phyloP scores from a whole-genome alignment of 2,888 invertebrate species.

The Andrena camellia region DNA sequence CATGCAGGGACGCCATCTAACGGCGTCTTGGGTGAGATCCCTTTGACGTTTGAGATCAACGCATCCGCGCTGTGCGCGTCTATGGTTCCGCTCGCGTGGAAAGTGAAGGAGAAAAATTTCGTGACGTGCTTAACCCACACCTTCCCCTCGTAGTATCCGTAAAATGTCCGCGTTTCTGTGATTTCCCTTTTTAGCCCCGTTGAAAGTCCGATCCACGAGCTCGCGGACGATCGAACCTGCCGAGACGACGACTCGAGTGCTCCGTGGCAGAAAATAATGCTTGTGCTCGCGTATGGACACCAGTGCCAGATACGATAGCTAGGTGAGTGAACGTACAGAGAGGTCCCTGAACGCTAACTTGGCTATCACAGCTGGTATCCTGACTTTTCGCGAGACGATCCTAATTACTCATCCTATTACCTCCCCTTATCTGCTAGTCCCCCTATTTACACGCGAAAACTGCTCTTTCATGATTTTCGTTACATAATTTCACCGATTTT shows the following conservation, averaged over 20 bases:
- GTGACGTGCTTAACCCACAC: slow-evolving; percentile 81
- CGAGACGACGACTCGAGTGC: slow-evolving; percentile 30
- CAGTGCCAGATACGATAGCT: slow-evolving; percentile 75
- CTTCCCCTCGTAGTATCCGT: slow-evolving; percentile 51
- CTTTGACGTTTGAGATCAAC: slow-evolving; percentile 63
- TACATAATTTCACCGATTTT: slow-evolving; percentile 56
- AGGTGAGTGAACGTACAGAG: slow-evolving; percentile 74
- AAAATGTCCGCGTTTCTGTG: slow-evolving; percentile 72
- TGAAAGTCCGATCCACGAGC: slow-evolving; percentile 9
- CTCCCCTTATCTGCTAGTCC: not conserved
- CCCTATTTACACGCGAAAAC: slow-evolving; percentile 18
- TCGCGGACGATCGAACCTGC: slow-evolving; percentile 25
- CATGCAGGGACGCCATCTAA: slow-evolving; percentile 37
- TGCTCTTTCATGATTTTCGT: slow-evolving; percentile 43
- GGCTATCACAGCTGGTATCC: slow-evolving; percentile 77
- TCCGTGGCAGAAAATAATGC: slow-evolving; percentile 72
- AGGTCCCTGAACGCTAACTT: slow-evolving; percentile 63
- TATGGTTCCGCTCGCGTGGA: slow-evolving; percentile 69
- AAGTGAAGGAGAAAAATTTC: slow-evolving; percentile 73
- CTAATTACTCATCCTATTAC: not conserved
- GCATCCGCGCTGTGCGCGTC: slow-evolving; percentile 61
- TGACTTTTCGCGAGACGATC: slow-evolving; percentile 31
- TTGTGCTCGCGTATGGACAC: slow-evolving; percentile 69
- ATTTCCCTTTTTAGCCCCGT: slow-evolving; percentile 44
- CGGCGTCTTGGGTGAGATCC: slow-evolving; percentile 15